These are phyloP conservation scores for Hydriomena furcata DNA, from an alignment of 2,888 invertebrate species.

Conservation along the genomic window DNA sequence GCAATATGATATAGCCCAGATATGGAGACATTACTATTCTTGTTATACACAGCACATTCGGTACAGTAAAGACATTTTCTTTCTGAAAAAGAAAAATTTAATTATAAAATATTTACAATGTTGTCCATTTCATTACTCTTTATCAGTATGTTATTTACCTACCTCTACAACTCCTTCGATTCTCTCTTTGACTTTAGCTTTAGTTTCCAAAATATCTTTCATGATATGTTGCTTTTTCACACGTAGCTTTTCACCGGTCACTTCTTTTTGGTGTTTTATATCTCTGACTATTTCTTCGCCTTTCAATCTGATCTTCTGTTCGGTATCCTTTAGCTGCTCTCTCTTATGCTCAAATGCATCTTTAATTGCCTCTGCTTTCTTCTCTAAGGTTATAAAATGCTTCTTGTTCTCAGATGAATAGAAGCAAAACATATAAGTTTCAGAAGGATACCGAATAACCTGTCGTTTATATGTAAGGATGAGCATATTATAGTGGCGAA, in stretches of 20 bases:
- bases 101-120: neutral
- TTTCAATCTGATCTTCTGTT: slow-evolving; percentile 74
- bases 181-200: slow-evolving; percentile 87
- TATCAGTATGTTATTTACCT: too few relatives aligned
- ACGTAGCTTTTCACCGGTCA: slow-evolving; percentile 73
- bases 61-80: slow-evolving; percentile 97
- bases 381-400: slow-evolving; percentile 65
- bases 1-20: slow-evolving; percentile 93
- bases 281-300: slow-evolving; percentile 73
- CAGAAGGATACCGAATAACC: slow-evolving; percentile 41
- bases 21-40: slow-evolving; percentile 94
- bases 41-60: slow-evolving; percentile 94
- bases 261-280: slow-evolving; percentile 70
- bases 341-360: slow-evolving; percentile 85
- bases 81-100: slow-evolving; percentile 65
- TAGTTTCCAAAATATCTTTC: slow-evolving; percentile 88
- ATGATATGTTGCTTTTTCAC: slow-evolving; percentile 85
- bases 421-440: slow-evolving; percentile 50
- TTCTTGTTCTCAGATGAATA: slow-evolving; percentile 70
- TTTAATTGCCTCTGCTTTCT: slow-evolving; percentile 78
- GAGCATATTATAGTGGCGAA: slow-evolving; percentile 44
- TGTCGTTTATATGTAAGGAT: slow-evolving; percentile 41
- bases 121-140: too few relatives aligned
- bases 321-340: slow-evolving; percentile 84
- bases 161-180: slow-evolving; percentile 90